Conservation (phyloP, 2,888 invertebrate species). For the Aethes cnicana region DNA sequence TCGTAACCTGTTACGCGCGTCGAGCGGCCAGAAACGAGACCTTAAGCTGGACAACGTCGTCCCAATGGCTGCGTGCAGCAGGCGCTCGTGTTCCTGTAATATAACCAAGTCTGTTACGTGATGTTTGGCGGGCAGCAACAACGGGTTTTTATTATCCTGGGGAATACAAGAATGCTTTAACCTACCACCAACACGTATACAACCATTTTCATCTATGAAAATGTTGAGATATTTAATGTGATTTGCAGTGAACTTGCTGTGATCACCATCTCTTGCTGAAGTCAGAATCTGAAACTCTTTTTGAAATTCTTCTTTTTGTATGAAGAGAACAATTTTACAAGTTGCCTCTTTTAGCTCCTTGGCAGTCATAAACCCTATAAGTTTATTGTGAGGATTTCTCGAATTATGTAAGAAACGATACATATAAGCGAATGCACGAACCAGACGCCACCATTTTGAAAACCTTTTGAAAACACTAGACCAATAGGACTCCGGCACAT, state of each 20-base stretch:
- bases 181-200: slow-evolving; percentile 1
- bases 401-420: neutral
- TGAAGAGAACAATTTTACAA: neutral
- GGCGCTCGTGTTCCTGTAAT: neutral
- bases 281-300: neutral
- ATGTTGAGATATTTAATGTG: neutral
- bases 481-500: neutral
- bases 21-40: neutral
- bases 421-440: neutral
- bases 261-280: neutral
- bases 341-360: neutral
- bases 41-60: neutral
- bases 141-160: neutral
- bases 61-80: neutral
- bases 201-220: neutral
- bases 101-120: neutral
- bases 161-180: neutral
- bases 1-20: neutral
- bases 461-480: neutral
- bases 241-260: neutral
- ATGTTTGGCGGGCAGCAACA: neutral
- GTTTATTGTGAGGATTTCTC: neutral
- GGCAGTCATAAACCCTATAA: neutral
- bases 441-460: neutral
- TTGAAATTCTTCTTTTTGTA: neutral